Evolutionary conservation across 2,113 vertebrate genomes (phyloP).

Genomic region (Nannobrachium achirus): DNA sequence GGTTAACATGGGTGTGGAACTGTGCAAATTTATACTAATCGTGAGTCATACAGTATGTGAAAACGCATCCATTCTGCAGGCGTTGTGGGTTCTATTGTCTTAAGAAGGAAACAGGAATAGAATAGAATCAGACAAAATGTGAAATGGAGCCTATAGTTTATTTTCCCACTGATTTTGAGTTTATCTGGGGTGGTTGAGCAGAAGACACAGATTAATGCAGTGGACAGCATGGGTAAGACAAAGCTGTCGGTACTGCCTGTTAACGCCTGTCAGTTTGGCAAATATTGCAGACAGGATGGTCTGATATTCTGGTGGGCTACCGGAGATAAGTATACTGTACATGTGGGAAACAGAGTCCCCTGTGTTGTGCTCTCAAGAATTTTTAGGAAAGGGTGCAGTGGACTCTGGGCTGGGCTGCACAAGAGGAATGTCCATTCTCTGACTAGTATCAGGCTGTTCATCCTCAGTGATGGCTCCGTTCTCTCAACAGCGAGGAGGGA

Average conservation of each 20-base stretch:
- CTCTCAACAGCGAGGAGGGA: too few relatives aligned
- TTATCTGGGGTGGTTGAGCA: not conserved
- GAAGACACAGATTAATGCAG: conserved; percentile 17
- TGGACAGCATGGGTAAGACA: not conserved
- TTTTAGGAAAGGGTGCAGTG: conserved; percentile 22
- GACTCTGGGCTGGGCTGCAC: conserved; percentile 30
- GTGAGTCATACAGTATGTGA: conserved; percentile 43
- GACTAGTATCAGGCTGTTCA: conserved; percentile 25
- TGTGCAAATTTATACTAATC: conserved; percentile 34
- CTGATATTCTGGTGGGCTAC: not conserved
- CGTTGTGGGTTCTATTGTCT: conserved; percentile 45
- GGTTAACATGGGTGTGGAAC: conserved; percentile 42
- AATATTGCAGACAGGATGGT: conserved; percentile 3
- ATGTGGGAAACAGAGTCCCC: conserved; percentile 11
- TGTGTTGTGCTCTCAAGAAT: conserved; percentile 25
- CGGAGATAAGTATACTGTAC: conserved; percentile 11
- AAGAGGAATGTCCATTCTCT: conserved; percentile 49
- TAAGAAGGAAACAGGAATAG: conserved; percentile 57
- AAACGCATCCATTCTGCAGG: conserved; percentile 9
- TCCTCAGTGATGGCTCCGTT: conserved; percentile 16
- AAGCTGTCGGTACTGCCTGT: not conserved
- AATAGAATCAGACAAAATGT: conserved; percentile 14
- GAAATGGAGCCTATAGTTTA: conserved; percentile 1
- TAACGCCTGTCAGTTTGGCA: conserved; percentile 27
- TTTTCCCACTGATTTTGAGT: not conserved